phyloP scores from a whole-genome alignment of 2,888 invertebrate genomes.

The Eulithis prunata region DNA sequence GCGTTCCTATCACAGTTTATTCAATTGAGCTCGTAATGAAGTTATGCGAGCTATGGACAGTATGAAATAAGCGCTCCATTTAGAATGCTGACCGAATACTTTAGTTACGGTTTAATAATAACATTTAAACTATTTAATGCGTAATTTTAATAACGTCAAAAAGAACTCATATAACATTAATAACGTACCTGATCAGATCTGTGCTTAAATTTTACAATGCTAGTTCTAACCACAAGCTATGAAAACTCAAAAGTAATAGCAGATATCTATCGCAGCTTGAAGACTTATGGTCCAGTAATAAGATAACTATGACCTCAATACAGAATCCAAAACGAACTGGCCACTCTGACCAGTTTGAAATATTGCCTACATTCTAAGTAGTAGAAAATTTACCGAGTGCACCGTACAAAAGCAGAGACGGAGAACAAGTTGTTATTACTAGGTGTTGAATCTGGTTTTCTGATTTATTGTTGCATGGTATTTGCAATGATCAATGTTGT shows the following conservation, averaged over 20 bases:
- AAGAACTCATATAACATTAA: neutral
- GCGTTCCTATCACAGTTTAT: constrained; percentile 83
- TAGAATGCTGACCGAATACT: constrained; percentile 52
- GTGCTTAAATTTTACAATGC: constrained; percentile 19
- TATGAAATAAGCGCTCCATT: constrained; percentile 63
- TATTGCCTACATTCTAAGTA: constrained; percentile 66
- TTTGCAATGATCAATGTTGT: constrained; percentile 73
- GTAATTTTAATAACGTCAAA: constrained; percentile 9
- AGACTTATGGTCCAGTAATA: constrained; percentile 59
- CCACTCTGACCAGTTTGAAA: constrained; percentile 60
- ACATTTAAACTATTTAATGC: neutral
- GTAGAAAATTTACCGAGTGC: constrained; percentile 61
- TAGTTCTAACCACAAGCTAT: constrained; percentile 28
- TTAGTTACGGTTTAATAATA: constrained; percentile 45
- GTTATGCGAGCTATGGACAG: constrained; percentile 77
- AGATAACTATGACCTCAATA: constrained; percentile 68
- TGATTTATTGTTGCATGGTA: constrained; percentile 72
- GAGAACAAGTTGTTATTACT: constrained; percentile 73
- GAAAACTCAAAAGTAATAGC: constrained; percentile 52
- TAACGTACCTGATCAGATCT: constrained; percentile 16
- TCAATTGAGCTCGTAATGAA: constrained; percentile 84
- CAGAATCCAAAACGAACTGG: constrained; percentile 58
- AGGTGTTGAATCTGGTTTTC: constrained; percentile 76
- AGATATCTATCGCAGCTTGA: constrained; percentile 48
- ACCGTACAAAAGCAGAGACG: constrained; percentile 59